Evolutionary conservation across 2,113 vertebrate species (phyloP), one percentile per base, ranked within the genome.

Genomic region (Grantiella picta): DNA sequence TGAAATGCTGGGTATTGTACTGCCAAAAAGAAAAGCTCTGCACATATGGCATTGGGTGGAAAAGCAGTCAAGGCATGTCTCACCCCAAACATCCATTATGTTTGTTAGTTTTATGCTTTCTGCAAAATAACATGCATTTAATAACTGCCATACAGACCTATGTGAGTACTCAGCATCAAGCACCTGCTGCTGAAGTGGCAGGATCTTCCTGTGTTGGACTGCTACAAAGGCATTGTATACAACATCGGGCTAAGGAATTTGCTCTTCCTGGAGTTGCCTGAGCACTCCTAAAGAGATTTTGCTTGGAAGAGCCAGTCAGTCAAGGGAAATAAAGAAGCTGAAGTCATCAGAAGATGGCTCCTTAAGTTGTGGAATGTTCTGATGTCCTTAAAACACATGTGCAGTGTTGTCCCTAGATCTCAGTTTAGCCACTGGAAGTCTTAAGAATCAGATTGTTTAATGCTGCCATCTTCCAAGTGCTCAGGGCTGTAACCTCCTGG

Each of bases 1-100:
- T 94, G 94, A 97, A 97, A 96, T 31, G n/a, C 89, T 97, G 97
- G 64, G 71, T 86, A 79, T 94, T 96, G 92, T 97, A 66, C 79
- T 93, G 76, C 95, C 77, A 94, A 93, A 96, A 87, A 91, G 75
- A 44, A 93, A 95, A 95, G 89, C 68, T 76, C 92, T 90, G 77
- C 65, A 71, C 90, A 83, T 95, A 61, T 73, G 71, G 92, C 73
- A 79, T 44, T 96, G 93, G 94, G 94, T 97, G 94, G 96, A 94
- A 95, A 95, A 96, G 86, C 75, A 92, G 94, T 94, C 86, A 94
- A 22, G 56, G 89, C 68, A 44, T 23, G 36, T 86, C 90, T 97
- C 87, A 93, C 89, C 63, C 96, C 35, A 90, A 96, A 54, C n/a
- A 47, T 33, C 36, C 44, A 36, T 78, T 71, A 70, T 72, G 66